Evolutionary conservation across 2,113 vertebrate genomes (phyloP).

Genomic region (Sialia sialis): DNA sequence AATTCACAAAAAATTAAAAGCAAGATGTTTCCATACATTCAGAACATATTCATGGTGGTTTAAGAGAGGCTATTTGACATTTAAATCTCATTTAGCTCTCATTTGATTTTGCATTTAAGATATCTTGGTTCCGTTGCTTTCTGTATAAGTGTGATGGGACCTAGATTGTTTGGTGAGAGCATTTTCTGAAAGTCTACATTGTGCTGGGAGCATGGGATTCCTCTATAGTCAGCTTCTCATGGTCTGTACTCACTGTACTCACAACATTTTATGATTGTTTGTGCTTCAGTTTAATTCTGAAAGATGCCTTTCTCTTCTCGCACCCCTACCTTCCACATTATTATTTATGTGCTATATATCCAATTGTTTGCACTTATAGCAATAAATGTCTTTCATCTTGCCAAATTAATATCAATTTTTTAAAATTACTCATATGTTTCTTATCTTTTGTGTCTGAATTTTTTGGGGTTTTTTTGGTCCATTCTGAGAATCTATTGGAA

Average conservation of each 20-base stretch:
- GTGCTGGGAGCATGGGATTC: background rate
- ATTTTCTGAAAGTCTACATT: background rate
- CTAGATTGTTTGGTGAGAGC: background rate
- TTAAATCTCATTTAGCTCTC: background rate
- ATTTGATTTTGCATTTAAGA: background rate
- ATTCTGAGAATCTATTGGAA: background rate
- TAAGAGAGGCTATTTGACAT: background rate
- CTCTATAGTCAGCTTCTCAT: background rate
- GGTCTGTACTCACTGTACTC: background rate
- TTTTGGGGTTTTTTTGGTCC: too few relatives aligned
- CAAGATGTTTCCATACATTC: background rate
- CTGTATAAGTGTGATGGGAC: background rate
- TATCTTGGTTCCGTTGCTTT: background rate
- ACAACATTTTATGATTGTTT: background rate
- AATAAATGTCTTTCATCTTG: background rate
- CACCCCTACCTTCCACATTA: background rate
- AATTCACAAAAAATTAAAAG: background rate
- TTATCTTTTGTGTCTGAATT: background rate
- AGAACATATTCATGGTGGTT: background rate
- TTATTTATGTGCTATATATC: background rate
- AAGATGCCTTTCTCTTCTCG: background rate
- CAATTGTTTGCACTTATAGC: background rate
- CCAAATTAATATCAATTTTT: background rate
- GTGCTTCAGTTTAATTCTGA: background rate
- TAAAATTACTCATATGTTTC: fast-evolving